Evolutionary conservation across 2,113 vertebrate species (phyloP), one percentile per base, ranked within the genome.

Genomic region (Nestor notabilis): DNA sequence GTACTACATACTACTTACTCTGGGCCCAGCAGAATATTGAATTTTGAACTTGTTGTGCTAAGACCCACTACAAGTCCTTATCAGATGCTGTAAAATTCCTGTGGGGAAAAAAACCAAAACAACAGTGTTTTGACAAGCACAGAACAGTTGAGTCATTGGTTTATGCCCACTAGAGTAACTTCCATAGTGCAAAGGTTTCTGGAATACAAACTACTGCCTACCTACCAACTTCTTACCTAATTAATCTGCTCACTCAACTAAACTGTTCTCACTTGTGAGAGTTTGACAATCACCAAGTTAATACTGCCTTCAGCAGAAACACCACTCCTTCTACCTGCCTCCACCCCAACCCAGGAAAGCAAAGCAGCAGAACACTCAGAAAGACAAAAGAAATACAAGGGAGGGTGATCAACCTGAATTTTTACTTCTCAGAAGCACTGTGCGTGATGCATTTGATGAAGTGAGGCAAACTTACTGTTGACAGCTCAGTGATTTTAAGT

Each of bases 401-500:
- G 49, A 81, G 64, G 29, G 20, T 55, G 50, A 95, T 9, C 81
- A 90, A 28, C 63, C 4, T 39, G 70, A 84, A 31, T 68, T 93
- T 83, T 83, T 43, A 70, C 76, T 47, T 87, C 68, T 87, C 74
- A 83, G 70, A 87, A 95, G 47, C 61, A 79, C 58, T 74, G 41
- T 21, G 49, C 61, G 53, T 72, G 52, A 91, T 89, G 82, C 31
- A 65, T 65, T 43, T 87, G 89, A 90, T 95, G 66, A 97, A 96
- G 53, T 75, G 60, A 90, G 49, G 64, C 64, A 88, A 97, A 87
- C 65, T 39, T 65, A 41, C 76, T 6, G 31, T 94, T 95, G 96
- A 96, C 90, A 96, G 81, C 58, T 93, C 91, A 95, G 81, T 94
- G 95, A 89, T 93, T 94, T 96, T 94, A 97, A 95, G 28, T 87